phyloP scores from a whole-genome alignment of 2,888 invertebrate genomes.

The Mechanitis messenoides region DNA sequence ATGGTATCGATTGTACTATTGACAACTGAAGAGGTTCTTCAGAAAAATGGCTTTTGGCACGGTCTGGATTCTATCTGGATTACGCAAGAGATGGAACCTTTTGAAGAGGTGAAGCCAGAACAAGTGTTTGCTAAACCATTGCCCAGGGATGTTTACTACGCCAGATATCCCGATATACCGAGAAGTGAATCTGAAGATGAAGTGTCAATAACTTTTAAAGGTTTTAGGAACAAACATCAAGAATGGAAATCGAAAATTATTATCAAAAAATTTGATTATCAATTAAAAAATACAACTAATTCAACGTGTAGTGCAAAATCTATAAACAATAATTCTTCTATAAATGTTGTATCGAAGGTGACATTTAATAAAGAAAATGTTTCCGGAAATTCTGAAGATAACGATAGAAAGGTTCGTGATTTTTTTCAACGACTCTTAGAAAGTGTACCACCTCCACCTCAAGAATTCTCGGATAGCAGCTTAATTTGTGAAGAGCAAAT shows the following conservation, averaged over 20 bases:
- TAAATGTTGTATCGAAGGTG: slow-evolving; percentile 40
- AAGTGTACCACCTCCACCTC: slow-evolving; percentile 59
- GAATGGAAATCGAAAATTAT: slow-evolving; percentile 61
- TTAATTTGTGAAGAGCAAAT: slow-evolving; percentile 32
- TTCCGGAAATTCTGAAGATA: slow-evolving; percentile 17
- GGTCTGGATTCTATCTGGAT: slow-evolving; percentile 61
- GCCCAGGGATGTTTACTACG: slow-evolving; percentile 61
- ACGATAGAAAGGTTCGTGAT: slow-evolving; percentile 48
- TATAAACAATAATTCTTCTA: slow-evolving; percentile 36
- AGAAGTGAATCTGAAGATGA: slow-evolving; percentile 71
- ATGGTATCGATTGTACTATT: slow-evolving; percentile 65
- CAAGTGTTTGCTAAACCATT: slow-evolving; percentile 56
- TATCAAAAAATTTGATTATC: slow-evolving; percentile 47
- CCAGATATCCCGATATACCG: slow-evolving; percentile 62
- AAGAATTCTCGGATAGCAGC: slow-evolving; percentile 35
- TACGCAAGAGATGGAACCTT: slow-evolving; percentile 64
- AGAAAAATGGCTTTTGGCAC: slow-evolving; percentile 63
- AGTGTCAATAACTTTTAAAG: slow-evolving; percentile 53
- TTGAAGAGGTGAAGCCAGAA: slow-evolving; percentile 61
- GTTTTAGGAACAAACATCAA: slow-evolving; percentile 55
- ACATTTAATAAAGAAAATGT: slow-evolving; percentile 33
- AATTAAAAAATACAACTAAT: slow-evolving; percentile 41
- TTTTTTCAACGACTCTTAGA: slow-evolving; percentile 55
- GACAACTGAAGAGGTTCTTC: slow-evolving; percentile 64
- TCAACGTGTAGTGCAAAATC: slow-evolving; percentile 39